Conservation (phyloP, 2,113 vertebrate species). For the Stomatorhinus ivindoensis region DNA sequence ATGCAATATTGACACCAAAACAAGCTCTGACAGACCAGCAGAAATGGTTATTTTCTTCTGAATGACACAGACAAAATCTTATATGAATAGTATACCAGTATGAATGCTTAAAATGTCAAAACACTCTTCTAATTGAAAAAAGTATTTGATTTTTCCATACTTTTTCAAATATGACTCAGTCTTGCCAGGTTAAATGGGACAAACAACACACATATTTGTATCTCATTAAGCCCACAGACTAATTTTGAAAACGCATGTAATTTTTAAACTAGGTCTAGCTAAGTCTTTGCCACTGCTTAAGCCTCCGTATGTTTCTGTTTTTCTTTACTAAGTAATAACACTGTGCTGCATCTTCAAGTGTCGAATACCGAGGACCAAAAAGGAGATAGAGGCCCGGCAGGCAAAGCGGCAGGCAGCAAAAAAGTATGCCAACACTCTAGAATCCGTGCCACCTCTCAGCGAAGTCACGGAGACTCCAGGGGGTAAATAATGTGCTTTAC, state of each 20-base stretch:
- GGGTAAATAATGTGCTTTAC: conserved; percentile 53
- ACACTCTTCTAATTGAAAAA: neutral
- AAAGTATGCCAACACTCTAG: conserved; percentile 87
- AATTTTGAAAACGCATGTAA: neutral
- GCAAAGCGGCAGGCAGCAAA: conserved; percentile 83
- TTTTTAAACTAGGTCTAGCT: neutral
- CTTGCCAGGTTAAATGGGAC: neutral
- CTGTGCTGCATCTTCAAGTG: conserved; percentile 98
- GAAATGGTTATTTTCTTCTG: neutral
- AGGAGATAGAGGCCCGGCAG: conserved; percentile 89
- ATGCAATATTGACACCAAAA: neutral
- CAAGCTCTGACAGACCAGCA: neutral
- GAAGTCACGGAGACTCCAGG: conserved; percentile 84
- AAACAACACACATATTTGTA: neutral
- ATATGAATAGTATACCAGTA: neutral
- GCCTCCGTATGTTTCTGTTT: neutral
- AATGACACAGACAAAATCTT: neutral
- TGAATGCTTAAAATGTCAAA: neutral
- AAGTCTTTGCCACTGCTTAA: neutral
- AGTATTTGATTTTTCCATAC: neutral
- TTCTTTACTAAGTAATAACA: conserved; percentile 72
- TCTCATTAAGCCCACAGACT: neutral
- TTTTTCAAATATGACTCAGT: neutral
- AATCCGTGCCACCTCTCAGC: conserved; percentile 80
- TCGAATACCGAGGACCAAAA: conserved; percentile 88